These are phyloP conservation scores for Petrocephalus sullivani DNA, from an alignment of 2,797 vertebrate species.

Conservation along the genomic window DNA sequence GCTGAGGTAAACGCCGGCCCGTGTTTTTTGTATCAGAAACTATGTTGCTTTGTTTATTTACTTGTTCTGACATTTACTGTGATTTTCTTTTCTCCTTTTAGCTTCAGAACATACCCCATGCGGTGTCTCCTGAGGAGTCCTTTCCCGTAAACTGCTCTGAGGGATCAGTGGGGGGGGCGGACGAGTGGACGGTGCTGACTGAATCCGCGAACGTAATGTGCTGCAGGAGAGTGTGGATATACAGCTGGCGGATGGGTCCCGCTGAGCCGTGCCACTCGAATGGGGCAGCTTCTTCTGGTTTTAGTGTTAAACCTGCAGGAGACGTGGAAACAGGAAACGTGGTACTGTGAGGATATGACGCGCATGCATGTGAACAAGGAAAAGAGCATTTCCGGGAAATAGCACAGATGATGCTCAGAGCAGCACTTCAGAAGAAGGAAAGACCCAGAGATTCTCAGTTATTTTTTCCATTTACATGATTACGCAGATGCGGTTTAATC, in stretches of 20 bases:
- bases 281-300: not conserved
- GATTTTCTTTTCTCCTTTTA: not conserved
- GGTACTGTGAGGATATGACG: not conserved
- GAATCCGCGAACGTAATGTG: not conserved
- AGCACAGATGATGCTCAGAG: not conserved
- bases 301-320: not conserved
- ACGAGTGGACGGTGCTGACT: not conserved
- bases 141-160: not conserved
- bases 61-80: not conserved
- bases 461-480: not conserved
- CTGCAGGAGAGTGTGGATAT: not conserved
- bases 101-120: not conserved
- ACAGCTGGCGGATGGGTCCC: not conserved
- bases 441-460: not conserved
- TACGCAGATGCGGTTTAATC: not conserved
- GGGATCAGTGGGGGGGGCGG: not conserved
- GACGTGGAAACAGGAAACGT: not conserved
- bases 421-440: not conserved
- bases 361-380: not conserved
- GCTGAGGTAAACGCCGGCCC: not conserved
- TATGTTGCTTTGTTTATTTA: not conserved
- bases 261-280: not conserved
- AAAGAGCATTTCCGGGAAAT: not conserved
- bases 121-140: not conserved
- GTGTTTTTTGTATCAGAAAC: not conserved